phyloP scores from a whole-genome alignment of 2,113 vertebrate species.

The Misgurnus anguillicaudatus region DNA sequence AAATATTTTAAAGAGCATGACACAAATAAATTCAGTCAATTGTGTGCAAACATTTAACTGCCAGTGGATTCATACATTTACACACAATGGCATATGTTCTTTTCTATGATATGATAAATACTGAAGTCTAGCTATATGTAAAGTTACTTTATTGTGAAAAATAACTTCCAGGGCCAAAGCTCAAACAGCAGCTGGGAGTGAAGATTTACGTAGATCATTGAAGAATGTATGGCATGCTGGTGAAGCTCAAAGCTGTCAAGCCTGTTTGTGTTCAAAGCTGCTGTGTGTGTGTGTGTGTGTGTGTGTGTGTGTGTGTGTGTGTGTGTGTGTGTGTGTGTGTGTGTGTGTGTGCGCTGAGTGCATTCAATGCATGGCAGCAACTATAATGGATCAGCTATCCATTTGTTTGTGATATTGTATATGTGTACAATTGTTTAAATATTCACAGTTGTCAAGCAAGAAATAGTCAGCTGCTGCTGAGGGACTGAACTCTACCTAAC shows the following conservation, averaged over 20 bases:
- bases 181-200: too few species aligned
- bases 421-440: not conserved
- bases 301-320: not conserved
- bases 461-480: not conserved
- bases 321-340: not conserved
- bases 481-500: too few species aligned
- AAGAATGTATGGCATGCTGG: not conserved
- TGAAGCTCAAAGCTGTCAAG: conserved; percentile 49
- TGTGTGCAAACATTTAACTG: too few species aligned
- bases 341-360: not conserved
- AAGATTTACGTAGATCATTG: too few species aligned
- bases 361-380: not conserved
- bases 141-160: too few species aligned
- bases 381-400: not conserved
- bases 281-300: too few species aligned
- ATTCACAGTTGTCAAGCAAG: not conserved
- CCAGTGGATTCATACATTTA: too few species aligned
- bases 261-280: conserved; percentile 57
- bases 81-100: too few species aligned
- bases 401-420: not conserved
- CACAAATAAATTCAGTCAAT: too few species aligned
- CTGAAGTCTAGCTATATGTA: too few species aligned
- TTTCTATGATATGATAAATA: too few species aligned
- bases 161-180: not conserved
- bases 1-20: too few species aligned